Evolutionary conservation across 2,797 vertebrate genomes (phyloP), one percentile per base, ranked within the genome.

Genomic region (Pampus argenteus): DNA sequence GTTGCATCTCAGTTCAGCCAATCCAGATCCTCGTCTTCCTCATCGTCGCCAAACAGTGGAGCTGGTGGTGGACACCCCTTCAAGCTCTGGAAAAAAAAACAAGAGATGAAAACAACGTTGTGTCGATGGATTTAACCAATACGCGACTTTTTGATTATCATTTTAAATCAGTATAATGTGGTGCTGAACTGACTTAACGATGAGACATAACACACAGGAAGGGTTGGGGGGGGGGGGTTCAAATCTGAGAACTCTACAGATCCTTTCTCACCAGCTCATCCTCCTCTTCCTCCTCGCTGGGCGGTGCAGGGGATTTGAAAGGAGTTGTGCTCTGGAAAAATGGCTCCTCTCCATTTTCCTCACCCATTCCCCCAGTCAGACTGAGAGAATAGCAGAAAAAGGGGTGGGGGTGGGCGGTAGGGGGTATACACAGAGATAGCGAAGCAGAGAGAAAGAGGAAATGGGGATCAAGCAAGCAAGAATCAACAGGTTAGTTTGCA

Each of bases 21-120:
- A 88, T 96, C 96, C 88, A 96, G 90, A 63, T 98, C 96, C 4
- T 98, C 96, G 0, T 96, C 95, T 0, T 98, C 96, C 0, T 98
- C 96, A 0, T 97, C 95, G 1, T 97, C 96, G 49, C 92, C 96
- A 6, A 98, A 99, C 83, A 99, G 95, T 0, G 96, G 97, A 1
- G 96, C 73, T 0, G 97, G 97, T 5, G 97, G 97, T 0, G 97
- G 97, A 2, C 66, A 88, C 2, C 97, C 98, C 89, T 99, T 99
- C 91, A 99, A 87, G 88, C 96, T 98, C 98, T 99, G 78, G 5
- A 69, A 15, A 62, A 63, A 36, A n/a, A n/a, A 45, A 72, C 0
- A 0, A 75, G 77, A 89, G 2, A 50, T 5, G 4, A 40, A 1
- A 56, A 23, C 38, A 23, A 1, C 7, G 11, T 6, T 36, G 8